Conservation (phyloP, 2,888 invertebrate species). For the Dendrolimus pini region DNA sequence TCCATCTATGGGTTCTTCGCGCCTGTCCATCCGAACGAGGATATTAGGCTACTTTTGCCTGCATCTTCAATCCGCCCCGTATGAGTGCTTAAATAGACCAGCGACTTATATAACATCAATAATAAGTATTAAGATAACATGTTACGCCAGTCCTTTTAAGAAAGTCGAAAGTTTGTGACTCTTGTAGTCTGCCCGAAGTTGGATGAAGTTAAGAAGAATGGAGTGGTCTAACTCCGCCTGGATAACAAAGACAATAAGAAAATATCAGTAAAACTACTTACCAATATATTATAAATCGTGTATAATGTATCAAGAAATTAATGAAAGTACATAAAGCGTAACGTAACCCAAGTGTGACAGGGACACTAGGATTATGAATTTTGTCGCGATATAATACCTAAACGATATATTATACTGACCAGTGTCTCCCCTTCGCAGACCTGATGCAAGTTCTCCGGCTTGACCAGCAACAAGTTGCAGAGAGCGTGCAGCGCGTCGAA, state of each 20-base stretch:
- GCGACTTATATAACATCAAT: neutral
- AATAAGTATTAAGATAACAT: constrained; percentile 9
- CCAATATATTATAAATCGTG: no score
- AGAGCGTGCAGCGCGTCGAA: constrained; percentile 97
- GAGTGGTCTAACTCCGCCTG: constrained; percentile 94
- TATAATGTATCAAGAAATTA: no score
- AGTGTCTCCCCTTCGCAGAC: constrained; percentile 96
- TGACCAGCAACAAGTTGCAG: constrained; percentile 95
- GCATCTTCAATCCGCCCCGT: no score
- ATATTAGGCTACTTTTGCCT: no score
- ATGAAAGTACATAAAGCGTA: no score
- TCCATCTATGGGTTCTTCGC: no score
- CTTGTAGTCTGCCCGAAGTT: constrained; percentile 95
- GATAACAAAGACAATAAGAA: constrained; percentile 35
- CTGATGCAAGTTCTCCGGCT: constrained; percentile 96
- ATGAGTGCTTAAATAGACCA: no score
- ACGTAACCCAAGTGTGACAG: no score
- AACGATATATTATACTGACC: constrained; percentile 72
- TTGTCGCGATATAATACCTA: no score
- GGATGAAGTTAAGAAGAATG: constrained; percentile 94
- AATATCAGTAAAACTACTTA: no score
- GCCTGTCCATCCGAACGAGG: no score
- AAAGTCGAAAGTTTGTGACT: constrained; percentile 86
- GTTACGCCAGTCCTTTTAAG: constrained; percentile 72
- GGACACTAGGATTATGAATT: no score